Percentiles rank a stretch among this genome's conserved stretches.
Evolutionary conservation across 2,888 invertebrate species (phyloP).

Genomic region (Drosophila prostipennis): DNA sequence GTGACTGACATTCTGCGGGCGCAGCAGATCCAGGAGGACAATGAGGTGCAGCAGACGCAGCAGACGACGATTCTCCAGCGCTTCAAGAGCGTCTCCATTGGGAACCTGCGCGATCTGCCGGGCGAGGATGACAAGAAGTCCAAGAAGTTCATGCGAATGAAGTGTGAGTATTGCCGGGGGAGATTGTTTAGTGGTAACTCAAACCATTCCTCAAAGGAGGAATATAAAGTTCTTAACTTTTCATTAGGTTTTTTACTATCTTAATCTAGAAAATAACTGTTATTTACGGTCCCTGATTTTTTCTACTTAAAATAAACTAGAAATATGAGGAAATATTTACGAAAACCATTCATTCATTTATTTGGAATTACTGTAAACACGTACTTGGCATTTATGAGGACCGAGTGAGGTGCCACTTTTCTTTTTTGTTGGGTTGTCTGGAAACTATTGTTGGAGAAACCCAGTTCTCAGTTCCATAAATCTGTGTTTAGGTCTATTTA

Average conservation of each 20-base stretch:
- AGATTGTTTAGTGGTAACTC: too few relatives aligned
- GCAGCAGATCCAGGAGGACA: constrained; percentile 80
- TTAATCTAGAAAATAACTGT: too few relatives aligned
- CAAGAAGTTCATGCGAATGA: constrained; percentile 78
- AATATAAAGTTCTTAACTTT: too few relatives aligned
- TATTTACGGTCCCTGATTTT: too few relatives aligned
- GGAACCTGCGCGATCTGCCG: constrained; percentile 80
- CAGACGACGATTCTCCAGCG: constrained; percentile 71
- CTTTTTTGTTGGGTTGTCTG: not conserved
- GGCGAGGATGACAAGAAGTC: constrained; percentile 82
- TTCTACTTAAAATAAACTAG: not conserved
- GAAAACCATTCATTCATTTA: not conserved
- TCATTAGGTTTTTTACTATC: too few relatives aligned
- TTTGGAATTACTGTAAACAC: not conserved
- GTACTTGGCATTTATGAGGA: not conserved
- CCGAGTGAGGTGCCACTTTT: not conserved
- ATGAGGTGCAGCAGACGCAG: constrained; percentile 68
- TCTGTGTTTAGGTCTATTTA: not conserved
- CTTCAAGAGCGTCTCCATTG: constrained; percentile 82
- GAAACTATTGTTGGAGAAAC: not conserved
- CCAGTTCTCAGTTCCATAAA: not conserved
- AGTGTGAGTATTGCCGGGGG: constrained; percentile 79
- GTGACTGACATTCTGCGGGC: constrained; percentile 81
- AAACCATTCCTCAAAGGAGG: too few relatives aligned
- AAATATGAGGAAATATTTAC: not conserved